A percentile compares a stretch with the other conserved stretches of the same genome.
phyloP scores from a whole-genome alignment of 2,113 vertebrate genomes.

The Heterotis niloticus region DNA sequence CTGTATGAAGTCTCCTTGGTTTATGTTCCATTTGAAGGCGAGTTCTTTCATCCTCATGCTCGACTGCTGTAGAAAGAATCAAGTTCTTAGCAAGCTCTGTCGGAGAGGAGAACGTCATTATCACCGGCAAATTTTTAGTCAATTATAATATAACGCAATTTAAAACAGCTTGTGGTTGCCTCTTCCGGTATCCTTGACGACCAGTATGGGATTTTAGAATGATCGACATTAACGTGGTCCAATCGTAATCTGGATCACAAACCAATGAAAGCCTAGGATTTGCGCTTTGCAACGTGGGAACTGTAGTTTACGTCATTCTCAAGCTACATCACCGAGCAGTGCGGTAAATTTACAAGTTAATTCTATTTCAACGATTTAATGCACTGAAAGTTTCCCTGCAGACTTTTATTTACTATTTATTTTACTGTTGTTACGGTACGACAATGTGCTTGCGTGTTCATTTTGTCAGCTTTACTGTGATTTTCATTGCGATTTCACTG shows the following conservation, averaged over 20 bases:
- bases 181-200: constrained; percentile 54
- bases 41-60: constrained; percentile 48
- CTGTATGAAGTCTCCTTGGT: constrained; percentile 16
- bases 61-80: constrained; percentile 35
- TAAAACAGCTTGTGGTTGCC: constrained; percentile 16
- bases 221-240: constrained; percentile 30
- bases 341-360: background rate
- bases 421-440: background rate
- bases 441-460: background rate
- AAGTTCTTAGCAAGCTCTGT: constrained; percentile 44
- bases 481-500: background rate
- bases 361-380: background rate
- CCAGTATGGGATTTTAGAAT: constrained; percentile 49
- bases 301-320: constrained; percentile 18
- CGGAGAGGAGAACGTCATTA: constrained; percentile 47
- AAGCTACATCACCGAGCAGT: background rate
- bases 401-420: background rate
- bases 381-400: background rate
- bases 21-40: constrained; percentile 22
- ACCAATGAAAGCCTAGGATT: constrained; percentile 15
- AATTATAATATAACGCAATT: constrained; percentile 46
- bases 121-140: constrained; percentile 54
- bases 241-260: constrained; percentile 31
- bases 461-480: background rate
- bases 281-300: background rate